Evolutionary conservation across 1,140 invertebrate species (phyloP), one percentile per base, ranked within the genome.

Genomic region (Drosophila sproati): DNA sequence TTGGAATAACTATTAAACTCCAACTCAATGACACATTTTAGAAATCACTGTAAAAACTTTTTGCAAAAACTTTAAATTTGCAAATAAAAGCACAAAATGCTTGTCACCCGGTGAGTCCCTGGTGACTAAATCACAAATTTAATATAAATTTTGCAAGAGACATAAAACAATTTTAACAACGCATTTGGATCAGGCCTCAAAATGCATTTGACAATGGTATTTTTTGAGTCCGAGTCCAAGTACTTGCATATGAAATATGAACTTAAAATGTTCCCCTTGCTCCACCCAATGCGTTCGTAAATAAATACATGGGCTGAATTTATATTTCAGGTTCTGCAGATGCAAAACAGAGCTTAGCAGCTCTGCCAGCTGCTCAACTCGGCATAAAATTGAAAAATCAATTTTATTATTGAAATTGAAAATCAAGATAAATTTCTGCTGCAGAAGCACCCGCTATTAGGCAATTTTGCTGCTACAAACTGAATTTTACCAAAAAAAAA

Each of bases 401-500:
- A 89, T 88, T 85, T 74, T 78, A 85, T 87, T 88, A 88, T 88
- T 85, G 85, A 80, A 89, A 88, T 89, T 89, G 85, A 73, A 88
- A 88, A 89, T 85, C 69, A 73, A 79, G 78, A 73, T n/a, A 87
- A 81, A 73, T 31, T 71, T 76, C 43, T 20, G 29, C 39, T 52
- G 45, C 45, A 72, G 61, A 35, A 56, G 37, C 41, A 34, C 39
- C 34, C 69, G 47, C 51, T 52, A 62, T 77, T 41, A 69, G 43
- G 41, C 50, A 20, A 50, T 52, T 56, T 50, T 52, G 37, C 37
- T 64, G 57, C 47, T 71, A 45, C 50, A 31, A 70, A 62, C 12
- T 57, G 50, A 20, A 57, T 56, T 50, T 2, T 54, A 45, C 39
- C 4, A 2, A n/a, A 34, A 5, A 6, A 43, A 43, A 43, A 31